Percentiles rank a stretch among this genome's conserved stretches.
phyloP scores from a whole-genome alignment of 2,113 vertebrate species.

The Pogonocichla stellata region DNA sequence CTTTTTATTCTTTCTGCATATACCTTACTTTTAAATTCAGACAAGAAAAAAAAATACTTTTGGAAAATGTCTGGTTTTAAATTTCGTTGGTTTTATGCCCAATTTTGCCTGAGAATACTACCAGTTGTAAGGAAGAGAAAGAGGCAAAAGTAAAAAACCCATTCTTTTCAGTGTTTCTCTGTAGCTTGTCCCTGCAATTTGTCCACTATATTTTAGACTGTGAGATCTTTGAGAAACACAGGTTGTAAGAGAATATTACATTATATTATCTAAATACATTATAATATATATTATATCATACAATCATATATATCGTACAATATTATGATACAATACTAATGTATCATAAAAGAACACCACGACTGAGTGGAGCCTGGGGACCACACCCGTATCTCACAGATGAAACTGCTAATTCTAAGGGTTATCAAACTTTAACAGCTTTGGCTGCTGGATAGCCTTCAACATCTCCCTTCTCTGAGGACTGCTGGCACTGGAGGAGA shows the following conservation, averaged over 20 bases:
- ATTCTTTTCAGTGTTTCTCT: background rate
- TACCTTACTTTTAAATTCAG: background rate
- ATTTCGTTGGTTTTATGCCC: background rate
- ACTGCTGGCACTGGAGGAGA: background rate
- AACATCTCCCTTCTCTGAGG: background rate
- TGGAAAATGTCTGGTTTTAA: background rate
- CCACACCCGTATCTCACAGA: background rate
- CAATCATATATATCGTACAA: too few species aligned
- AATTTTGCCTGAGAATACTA: background rate
- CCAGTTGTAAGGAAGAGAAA: background rate
- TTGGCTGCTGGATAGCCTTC: background rate
- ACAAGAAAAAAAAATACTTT: background rate
- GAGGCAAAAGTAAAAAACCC: background rate
- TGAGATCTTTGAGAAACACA: background rate
- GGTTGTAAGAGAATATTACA: background rate
- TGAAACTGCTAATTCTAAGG: background rate
- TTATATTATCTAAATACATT: too few species aligned
- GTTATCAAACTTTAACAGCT: background rate
- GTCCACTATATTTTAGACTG: background rate
- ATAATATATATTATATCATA: too few species aligned
- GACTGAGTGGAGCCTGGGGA: background rate
- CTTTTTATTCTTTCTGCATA: background rate
- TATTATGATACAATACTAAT: too few species aligned
- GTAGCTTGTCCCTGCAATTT: background rate
- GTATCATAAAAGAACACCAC: background rate